Evolutionary conservation across 2,888 invertebrate species (phyloP).

Genomic region (Drosophila picticornis): DNA sequence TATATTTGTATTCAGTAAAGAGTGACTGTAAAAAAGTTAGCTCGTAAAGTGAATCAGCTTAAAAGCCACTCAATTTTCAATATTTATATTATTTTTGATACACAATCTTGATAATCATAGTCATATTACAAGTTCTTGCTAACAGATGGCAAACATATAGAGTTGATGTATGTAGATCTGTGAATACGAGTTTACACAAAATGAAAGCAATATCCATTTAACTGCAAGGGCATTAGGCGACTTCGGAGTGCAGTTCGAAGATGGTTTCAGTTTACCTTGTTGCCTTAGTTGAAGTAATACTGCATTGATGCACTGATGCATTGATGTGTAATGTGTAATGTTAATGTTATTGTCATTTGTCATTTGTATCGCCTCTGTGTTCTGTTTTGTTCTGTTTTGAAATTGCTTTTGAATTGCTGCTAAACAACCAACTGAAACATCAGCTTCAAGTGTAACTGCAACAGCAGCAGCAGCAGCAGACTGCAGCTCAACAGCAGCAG

Average conservation of each 20-base stretch:
- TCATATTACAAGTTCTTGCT: neutral
- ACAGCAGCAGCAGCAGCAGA: constrained; percentile 63
- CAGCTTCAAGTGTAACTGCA: constrained; percentile 50
- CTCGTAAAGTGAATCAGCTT: neutral
- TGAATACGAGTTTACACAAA: neutral
- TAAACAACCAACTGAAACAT: constrained; percentile 60
- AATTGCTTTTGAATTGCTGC: constrained; percentile 70
- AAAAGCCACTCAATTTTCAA: neutral
- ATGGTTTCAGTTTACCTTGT: constrained; percentile 48
- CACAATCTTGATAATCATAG: neutral
- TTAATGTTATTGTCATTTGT: constrained; percentile 64
- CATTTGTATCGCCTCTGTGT: constrained; percentile 80
- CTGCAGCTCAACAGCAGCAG: constrained; percentile 41
- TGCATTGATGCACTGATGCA: constrained; percentile 15
- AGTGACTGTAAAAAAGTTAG: neutral
- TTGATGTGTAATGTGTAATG: constrained; percentile 45
- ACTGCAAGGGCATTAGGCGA: constrained; percentile 30
- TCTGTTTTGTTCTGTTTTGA: constrained; percentile 72
- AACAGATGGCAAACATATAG: neutral
- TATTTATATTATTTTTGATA: neutral
- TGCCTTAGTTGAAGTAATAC: constrained; percentile 43
- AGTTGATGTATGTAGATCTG: neutral
- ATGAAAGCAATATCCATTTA: constrained; percentile 4
- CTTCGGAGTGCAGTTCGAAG: constrained; percentile 46
- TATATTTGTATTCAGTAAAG: neutral